A percentile compares a stretch with the other conserved stretches of the same genome.
Evolutionary conservation across 2,797 vertebrate genomes (phyloP).

Genomic region (Threskiornis aethiopicus): DNA sequence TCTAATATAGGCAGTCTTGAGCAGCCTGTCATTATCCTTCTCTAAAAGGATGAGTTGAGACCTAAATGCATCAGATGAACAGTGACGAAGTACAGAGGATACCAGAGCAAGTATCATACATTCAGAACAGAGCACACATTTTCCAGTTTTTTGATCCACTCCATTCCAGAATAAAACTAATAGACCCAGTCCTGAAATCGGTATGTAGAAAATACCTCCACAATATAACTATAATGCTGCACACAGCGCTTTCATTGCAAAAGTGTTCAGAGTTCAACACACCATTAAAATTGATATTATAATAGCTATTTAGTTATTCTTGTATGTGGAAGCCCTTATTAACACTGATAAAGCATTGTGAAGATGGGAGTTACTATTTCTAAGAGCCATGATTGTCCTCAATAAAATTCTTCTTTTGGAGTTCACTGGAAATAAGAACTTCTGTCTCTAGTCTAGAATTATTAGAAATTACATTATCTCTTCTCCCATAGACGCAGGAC

Average conservation of each 20-base stretch:
- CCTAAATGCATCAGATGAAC: not conserved
- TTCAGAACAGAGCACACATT: not conserved
- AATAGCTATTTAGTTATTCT: not conserved
- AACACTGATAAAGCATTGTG: not conserved
- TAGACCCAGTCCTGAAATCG: not conserved
- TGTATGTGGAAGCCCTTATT: not conserved
- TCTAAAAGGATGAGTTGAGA: not conserved
- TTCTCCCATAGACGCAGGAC: not conserved
- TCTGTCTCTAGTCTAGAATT: not conserved
- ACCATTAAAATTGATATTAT: not conserved
- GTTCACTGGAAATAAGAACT: not conserved
- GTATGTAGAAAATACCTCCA: not conserved
- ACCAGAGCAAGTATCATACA: not conserved
- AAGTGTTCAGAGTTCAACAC: not conserved
- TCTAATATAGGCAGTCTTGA: not conserved
- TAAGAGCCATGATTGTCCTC: not conserved
- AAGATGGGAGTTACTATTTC: not conserved
- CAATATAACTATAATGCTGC: not conserved
- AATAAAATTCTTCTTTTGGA: not conserved
- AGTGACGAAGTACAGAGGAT: not conserved
- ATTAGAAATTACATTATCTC: not conserved
- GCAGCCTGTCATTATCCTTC: not conserved
- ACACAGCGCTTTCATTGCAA: not conserved
- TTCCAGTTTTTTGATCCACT: not conserved
- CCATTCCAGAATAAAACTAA: not conserved